Base-by-base conservation (phyloP, 2,888 invertebrate genomes). In the Spatulosminthurus flaviceps region DNA sequence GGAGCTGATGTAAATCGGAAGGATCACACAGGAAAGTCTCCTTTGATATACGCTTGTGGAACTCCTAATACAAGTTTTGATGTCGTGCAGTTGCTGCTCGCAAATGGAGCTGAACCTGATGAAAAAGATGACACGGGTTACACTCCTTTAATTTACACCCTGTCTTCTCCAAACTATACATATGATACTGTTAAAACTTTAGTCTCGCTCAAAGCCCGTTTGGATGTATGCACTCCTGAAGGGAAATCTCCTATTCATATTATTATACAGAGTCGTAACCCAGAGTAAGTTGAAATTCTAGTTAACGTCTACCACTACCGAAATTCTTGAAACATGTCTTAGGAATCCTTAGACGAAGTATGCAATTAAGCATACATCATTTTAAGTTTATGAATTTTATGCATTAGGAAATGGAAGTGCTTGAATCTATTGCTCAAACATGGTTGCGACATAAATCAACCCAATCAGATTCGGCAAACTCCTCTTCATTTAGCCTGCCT, bases 221-320 rank as follows among this genome's bases (percentile, higher is more conserved):
- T 82, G 21, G 80, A 84, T 76, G 42, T 82, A 1, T 77, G 79
- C 67, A 83, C 81, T 22, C 51, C 78, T 16, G 80, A 81, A 41
- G 83, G 83, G 21, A 82, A 82, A 73, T 78, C 84, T 28, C 80
- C 83, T 13, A 80, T 85, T 67, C 85, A 85, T 73, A 60, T 83
- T 21, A 77, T 83, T 34, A 79, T 85, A 72, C 81, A 81, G 28
- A 83, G 84, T 73, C 5, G 80, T 74, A 84, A 83, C 79, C 79
- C 82, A 11, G 78, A 78, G 83, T 84, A 60, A 81, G 82, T 74
- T 42, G 28, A 42, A 79, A 24, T 61, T n/a, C 16, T 29, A 61
- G 1, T 0, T 16, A 66, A 13, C n/a, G n/a, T n/a, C n/a, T n/a
- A n/a, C n/a, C n/a, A 67, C 60, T 51, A 60, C 11, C 0, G 60